Evolutionary conservation across 2,113 vertebrate species (phyloP).

Genomic region (Vireo altiloquus): DNA sequence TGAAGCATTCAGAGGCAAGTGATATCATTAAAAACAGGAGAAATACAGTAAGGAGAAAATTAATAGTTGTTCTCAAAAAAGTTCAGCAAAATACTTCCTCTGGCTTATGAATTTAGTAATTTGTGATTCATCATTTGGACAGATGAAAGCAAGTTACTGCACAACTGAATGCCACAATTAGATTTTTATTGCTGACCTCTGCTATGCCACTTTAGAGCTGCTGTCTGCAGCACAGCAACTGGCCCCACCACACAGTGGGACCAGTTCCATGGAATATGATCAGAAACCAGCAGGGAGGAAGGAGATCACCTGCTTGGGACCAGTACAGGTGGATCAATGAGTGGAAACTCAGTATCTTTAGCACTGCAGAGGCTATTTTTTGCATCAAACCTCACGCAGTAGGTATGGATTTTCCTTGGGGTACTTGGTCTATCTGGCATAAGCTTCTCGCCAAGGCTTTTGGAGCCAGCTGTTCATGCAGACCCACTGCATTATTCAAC

Average conservation of each 20-base stretch:
- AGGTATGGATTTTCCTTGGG: neutral
- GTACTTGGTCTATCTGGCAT: neutral
- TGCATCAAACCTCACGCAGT: neutral
- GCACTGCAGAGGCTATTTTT: neutral
- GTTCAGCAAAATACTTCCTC: constrained; percentile 19
- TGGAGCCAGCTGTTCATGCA: neutral
- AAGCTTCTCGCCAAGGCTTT: neutral
- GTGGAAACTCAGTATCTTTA: neutral
- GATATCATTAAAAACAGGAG: constrained; percentile 17
- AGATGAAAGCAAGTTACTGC: neutral
- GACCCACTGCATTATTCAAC: neutral
- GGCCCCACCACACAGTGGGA: neutral
- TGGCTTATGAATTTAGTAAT: neutral
- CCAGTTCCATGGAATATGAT: neutral
- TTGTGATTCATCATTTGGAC: neutral
- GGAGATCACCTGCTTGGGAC: accelerated
- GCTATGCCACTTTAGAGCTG: neutral
- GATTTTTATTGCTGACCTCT: neutral
- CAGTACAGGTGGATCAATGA: neutral
- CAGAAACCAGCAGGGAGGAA: neutral
- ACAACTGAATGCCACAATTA: neutral
- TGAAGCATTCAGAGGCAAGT: constrained; percentile 30
- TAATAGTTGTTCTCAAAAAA: neutral
- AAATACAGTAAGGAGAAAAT: constrained; percentile 28
- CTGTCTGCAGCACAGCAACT: neutral